Evolutionary conservation across 35 echinoderm and acorn worm species (phyloP).

Genomic region (Apostichopus japonicus): DNA sequence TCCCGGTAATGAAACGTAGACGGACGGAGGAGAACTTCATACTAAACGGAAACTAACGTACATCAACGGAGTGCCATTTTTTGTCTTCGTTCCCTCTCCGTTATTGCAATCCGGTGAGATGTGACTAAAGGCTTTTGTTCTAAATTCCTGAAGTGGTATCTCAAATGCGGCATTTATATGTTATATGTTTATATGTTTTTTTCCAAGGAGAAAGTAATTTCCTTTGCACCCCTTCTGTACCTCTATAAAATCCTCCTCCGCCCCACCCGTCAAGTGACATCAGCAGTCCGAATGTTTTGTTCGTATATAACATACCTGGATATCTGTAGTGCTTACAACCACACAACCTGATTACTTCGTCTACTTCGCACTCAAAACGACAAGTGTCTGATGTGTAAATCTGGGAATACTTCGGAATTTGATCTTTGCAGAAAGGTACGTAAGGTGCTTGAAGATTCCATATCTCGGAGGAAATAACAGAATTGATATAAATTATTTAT

Average conservation of each 20-base stretch:
- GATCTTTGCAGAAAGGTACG: neutral
- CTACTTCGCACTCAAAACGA: neutral
- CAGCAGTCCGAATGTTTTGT: neutral
- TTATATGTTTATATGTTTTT: too few relatives aligned
- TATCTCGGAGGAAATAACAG: neutral
- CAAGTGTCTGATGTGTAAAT: slow-evolving; percentile 23
- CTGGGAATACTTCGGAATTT: neutral
- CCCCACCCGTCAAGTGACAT: neutral
- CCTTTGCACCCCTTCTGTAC: neutral
- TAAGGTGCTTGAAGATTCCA: neutral
- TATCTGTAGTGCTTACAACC: slow-evolving; percentile 23
- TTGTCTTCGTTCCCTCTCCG: too few relatives aligned
- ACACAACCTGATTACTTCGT: slow-evolving; percentile 5
- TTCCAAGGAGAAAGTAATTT: neutral
- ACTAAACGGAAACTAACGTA: too few relatives aligned
- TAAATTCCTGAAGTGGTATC: too few relatives aligned
- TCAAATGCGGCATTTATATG: too few relatives aligned
- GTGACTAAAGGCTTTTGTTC: too few relatives aligned
- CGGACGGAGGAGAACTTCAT: too few relatives aligned
- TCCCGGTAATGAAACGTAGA: too few relatives aligned
- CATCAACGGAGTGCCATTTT: too few relatives aligned
- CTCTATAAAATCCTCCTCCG: neutral
- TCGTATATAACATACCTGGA: slow-evolving; percentile 35
- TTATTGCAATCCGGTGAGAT: too few relatives aligned
- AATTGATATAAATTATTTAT: neutral